phyloP scores from a whole-genome alignment of 2,113 vertebrate species.

The Oxygymnocypris stewartii region DNA sequence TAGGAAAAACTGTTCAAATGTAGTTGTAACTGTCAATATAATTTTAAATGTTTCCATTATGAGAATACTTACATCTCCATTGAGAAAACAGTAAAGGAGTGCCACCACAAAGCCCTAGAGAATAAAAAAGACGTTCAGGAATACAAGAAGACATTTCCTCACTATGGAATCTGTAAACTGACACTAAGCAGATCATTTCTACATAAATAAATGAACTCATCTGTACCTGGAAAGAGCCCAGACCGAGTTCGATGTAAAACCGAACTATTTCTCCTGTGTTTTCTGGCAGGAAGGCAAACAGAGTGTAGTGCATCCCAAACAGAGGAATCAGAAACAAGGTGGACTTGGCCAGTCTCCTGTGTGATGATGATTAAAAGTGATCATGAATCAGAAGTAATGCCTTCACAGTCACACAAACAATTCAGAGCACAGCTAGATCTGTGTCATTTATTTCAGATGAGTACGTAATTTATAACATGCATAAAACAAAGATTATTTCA shows the following conservation, averaged over 20 bases:
- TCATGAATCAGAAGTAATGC: too few relatives aligned
- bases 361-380: conserved; percentile 12
- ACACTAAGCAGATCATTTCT: neutral
- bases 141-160: neutral
- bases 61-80: conserved; percentile 85
- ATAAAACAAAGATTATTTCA: neutral
- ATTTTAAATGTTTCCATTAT: neutral
- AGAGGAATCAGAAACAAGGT: conserved; percentile 94
- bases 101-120: conserved; percentile 93
- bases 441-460: neutral
- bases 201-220: neutral
- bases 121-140: conserved; percentile 14
- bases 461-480: neutral
- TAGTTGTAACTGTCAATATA: neutral
- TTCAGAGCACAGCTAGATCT: neutral
- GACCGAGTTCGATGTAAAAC: conserved; percentile 88
- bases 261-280: conserved; percentile 83
- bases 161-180: neutral
- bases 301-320: conserved; percentile 92
- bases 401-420: neutral
- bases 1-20: neutral
- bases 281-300: conserved; percentile 92
- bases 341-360: conserved; percentile 91
- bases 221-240: conserved; percentile 93
- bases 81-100: conserved; percentile 97